Evolutionary conservation across 1,140 invertebrate genomes (phyloP).

Genomic region (Aricia agestis): DNA sequence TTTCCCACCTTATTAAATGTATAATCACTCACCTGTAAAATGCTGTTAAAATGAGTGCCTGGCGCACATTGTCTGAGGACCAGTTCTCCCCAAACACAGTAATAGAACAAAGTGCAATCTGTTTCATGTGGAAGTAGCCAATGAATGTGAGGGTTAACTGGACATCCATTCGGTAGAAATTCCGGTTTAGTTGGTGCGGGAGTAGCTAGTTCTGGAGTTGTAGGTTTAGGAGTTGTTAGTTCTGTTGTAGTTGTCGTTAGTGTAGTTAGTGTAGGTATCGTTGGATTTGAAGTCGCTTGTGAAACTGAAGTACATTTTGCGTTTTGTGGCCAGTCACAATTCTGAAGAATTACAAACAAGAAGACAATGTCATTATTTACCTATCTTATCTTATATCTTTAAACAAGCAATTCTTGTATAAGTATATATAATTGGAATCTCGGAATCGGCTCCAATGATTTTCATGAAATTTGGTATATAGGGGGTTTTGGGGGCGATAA

Average conservation of each 20-base stretch:
- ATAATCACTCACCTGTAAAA: constrained; percentile 41
- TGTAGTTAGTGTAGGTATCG: not conserved
- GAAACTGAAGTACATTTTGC: constrained; percentile 34
- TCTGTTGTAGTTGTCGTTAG: not conserved
- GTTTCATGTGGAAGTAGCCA: constrained; percentile 70
- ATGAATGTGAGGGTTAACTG: constrained; percentile 41
- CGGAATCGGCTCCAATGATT: too few species aligned
- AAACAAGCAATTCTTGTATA: too few species aligned
- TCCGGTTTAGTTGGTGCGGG: not conserved
- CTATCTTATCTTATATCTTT: too few species aligned
- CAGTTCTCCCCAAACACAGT: constrained; percentile 73
- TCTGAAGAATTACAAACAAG: too few species aligned
- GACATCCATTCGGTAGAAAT: constrained; percentile 26
- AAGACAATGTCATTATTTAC: too few species aligned
- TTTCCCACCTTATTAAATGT: too few species aligned
- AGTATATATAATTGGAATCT: too few species aligned
- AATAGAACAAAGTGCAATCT: constrained; percentile 78
- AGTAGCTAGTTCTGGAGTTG: not conserved
- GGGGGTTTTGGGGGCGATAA: too few species aligned
- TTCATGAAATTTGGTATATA: too few species aligned
- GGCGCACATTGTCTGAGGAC: constrained; percentile 71
- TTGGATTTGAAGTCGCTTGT: too few species aligned
- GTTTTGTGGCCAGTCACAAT: constrained; percentile 40
- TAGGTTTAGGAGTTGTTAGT: not conserved
- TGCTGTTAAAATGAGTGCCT: constrained; percentile 78